Base-by-base conservation (phyloP, 1,140 invertebrate genomes). In the Aricia agestis region DNA sequence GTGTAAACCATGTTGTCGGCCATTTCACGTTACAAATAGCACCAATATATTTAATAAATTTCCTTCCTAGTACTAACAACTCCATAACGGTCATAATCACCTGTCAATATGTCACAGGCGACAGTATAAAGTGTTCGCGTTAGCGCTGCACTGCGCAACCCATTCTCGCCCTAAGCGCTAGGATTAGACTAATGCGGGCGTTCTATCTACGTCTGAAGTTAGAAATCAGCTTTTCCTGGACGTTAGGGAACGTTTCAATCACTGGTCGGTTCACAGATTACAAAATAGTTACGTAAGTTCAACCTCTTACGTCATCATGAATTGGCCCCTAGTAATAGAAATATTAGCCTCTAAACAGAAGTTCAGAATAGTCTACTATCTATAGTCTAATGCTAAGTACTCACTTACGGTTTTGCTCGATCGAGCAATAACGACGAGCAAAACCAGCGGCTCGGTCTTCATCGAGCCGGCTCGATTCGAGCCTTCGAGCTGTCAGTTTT, bases 11-110 rank as follows among this genome's bases (percentile, higher is more conserved):
- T 57, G 31, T 17, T 69, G 7, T 58, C 25, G 45, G 58, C 67
- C 25, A 69, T 69, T 69, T 18, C 52, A 69, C 58, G 67, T 70
- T 69, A 79, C 75, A 76, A 76, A 83, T 82, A 70, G 76, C 71
- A 68, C 71, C 77, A 71, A 82, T 82, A 82, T 70, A 73, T 77
- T 74, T 79, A 80, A 82, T 76, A 82, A 80, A 83, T 79, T 75
- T 71, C 42, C 57, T 68, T 59, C 68, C 69, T 66, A 69, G 68
- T 72, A 71, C 73, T 74, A 78, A 81, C 80, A 82, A 76, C 74
- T 81, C 74, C 73, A 81, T 82, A 85, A 80, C 72, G 84, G 72
- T 84, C 81, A 89, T 84, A 86, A 86, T 86, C 81, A 77, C 80
- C 71, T 84, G 82, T 79, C 82, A 79, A 85, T 81, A 74, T 81